Conservation (phyloP, 2,888 invertebrate genomes). For the Ctenicera cuprea region DNA sequence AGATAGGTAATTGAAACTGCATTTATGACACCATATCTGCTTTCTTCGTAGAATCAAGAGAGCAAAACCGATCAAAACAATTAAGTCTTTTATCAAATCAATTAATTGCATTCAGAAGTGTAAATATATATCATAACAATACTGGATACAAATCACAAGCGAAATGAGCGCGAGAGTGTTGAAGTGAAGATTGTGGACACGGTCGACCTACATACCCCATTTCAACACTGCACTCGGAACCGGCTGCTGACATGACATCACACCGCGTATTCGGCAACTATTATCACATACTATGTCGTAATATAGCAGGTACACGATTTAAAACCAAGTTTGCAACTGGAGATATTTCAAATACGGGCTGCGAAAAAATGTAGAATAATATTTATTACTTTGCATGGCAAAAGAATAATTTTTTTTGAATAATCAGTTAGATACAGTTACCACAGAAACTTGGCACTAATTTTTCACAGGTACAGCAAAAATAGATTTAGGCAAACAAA, state of each 20-base stretch:
- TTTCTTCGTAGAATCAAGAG: too few species aligned
- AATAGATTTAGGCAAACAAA: too few species aligned
- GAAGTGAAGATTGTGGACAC: slow-evolving; percentile 44
- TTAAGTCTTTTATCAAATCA: neutral
- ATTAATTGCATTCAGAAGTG: neutral
- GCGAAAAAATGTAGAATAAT: neutral
- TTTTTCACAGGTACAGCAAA: too few species aligned
- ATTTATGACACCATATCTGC: too few species aligned
- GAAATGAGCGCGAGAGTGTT: slow-evolving; percentile 37
- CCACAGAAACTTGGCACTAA: too few species aligned
- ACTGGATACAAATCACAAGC: slow-evolving; percentile 5
- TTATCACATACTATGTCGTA: slow-evolving; percentile 49
- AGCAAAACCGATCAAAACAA: too few species aligned
- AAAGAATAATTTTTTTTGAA: too few species aligned
- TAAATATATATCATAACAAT: slow-evolving; percentile 1
- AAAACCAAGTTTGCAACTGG: slow-evolving; percentile 18
- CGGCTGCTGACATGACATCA: slow-evolving; percentile 59
- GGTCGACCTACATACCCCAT: slow-evolving; percentile 63
- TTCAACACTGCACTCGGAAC: slow-evolving; percentile 59
- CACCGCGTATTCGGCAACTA: slow-evolving; percentile 50
- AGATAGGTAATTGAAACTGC: too few species aligned
- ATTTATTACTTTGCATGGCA: too few species aligned
- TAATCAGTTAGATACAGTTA: too few species aligned
- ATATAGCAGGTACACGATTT: slow-evolving; percentile 44
- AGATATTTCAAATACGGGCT: slow-evolving; percentile 5